Evolutionary conservation across 2,113 vertebrate species (phyloP), one percentile per base, ranked within the genome.

Genomic region (Pelvicachromis taeniatus): DNA sequence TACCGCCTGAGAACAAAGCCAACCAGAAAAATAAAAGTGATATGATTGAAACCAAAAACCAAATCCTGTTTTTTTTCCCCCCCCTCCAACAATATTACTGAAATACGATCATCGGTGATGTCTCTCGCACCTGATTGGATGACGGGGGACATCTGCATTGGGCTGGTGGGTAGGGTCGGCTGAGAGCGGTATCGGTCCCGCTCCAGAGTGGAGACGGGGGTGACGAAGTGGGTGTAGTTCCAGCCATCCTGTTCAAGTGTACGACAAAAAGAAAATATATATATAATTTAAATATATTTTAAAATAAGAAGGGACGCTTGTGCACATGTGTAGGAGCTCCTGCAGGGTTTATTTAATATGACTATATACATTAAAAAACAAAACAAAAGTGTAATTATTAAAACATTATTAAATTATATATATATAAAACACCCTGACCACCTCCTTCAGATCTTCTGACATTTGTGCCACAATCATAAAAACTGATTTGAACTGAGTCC

Each of bases 181-280:
- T 99, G 98, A 1, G 99, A 99, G 13, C 98, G 98, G 96, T 99
- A 99, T 84, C 98, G 94, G 87, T 99, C 98, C 79, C 99, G 96
- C 88, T 99, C 99, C 87, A 99, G 95, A 0, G 98, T 99, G 26
- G 98, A 98, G 68, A 99, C 97, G 1, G 98, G 99, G 6, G 99
- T 99, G 94, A 99, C 96, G 81, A 99, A 99, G 94, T 99, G 98
- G 91, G 97, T 99, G 94, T 99, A 98, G 96, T 97, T 99, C 99
- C 99, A 99, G 52, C 99, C 99, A 63, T 99, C 99, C 99, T 99
- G 91, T 58, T 42, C 19, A 68, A 4, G 78, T 40, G 38, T 3
- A 29, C 1, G 2, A 31, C 54, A 61, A 48, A 13, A 79, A 19
- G 29, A 81, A 81, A 21, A n/a, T n/a, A n/a, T n/a, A n/a, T n/a